Percentiles rank a stretch among this genome's conserved stretches.
Conservation (phyloP, 2,797 vertebrate species). For the Huso huso region DNA sequence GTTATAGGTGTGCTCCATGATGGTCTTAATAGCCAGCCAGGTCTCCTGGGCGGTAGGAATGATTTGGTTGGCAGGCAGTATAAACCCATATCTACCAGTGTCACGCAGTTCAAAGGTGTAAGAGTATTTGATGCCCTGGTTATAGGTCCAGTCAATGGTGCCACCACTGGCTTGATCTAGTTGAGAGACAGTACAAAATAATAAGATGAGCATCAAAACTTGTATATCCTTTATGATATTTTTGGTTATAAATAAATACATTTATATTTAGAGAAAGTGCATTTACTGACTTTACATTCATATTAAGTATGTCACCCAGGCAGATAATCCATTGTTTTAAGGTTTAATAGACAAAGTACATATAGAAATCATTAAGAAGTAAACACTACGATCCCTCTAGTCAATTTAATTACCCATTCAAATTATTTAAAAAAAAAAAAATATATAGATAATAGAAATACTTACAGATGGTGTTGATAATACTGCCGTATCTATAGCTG, state of each 20-base stretch:
- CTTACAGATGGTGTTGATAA: slow-evolving; percentile 86
- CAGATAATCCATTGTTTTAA: too few species aligned
- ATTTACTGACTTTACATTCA: too few species aligned
- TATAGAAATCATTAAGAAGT: too few species aligned
- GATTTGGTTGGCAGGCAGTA: slow-evolving; percentile 81
- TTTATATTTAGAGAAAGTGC: too few species aligned
- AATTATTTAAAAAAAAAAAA: neutral
- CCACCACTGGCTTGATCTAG: slow-evolving; percentile 78
- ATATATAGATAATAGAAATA: slow-evolving; percentile 21
- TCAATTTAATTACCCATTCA: too few species aligned
- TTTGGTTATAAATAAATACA: too few species aligned
- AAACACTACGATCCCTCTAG: too few species aligned
- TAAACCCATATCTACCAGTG: slow-evolving; percentile 77
- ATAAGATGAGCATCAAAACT: neutral
- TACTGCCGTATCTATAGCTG: slow-evolving; percentile 72
- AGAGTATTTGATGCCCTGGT: slow-evolving; percentile 86
- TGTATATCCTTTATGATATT: too few species aligned
- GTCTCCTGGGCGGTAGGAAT: slow-evolving; percentile 81
- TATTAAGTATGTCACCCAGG: too few species aligned
- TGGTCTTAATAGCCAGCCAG: slow-evolving; percentile 72
- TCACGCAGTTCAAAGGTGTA: slow-evolving; percentile 90
- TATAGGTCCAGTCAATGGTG: slow-evolving; percentile 85
- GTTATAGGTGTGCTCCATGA: slow-evolving; percentile 66
- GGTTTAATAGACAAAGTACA: too few species aligned
- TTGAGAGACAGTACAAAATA: neutral